Evolutionary conservation across 2,888 invertebrate species (phyloP), one percentile per base, ranked within the genome.

Genomic region (Uropetala carovei): DNA sequence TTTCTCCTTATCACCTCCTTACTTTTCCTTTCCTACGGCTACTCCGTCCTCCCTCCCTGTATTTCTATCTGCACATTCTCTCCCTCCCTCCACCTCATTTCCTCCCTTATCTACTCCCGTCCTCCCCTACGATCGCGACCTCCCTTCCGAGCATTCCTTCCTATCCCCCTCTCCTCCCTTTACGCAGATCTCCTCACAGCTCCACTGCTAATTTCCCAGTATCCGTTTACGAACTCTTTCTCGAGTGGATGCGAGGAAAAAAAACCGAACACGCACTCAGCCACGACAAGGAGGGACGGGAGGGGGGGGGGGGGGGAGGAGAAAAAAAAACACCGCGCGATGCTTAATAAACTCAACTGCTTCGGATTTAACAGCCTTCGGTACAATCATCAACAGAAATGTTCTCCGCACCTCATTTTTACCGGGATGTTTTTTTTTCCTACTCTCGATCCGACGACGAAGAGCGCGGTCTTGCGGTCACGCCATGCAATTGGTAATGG

Each of bases 401-500:
- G 22, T 75, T 75, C 75, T 75, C 75, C 27, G 27, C 75, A 75
- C 75, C 75, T 75, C 75, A 75, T 75, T 75, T 75, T 75, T 75
- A 27, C 22, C 75, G 22, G 75, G 13, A 22, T 27, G 75, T 75
- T 18, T 60, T 75, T 75, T 75, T 75, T 75, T 18, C 43, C 43
- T 43, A 3, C 43, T 43, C 27, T 27, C 68, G 68, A 68, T 27
- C 5, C 22, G 75, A 18, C 75, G 75, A 75, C 75, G 27, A 27
- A 75, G 75, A 75, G 68, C 22, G 68, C 16, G 22, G 22, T 75
- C 75, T 75, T 27, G 75, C 27, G 75, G 75, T 75, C 75, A 75
- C 75, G 75, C 75, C 75, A 75, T 75, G 75, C 75, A 75, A 75
- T 75, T 75, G 75, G 75, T 75, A 75, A 75, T 75, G 75, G 75